Evolutionary conservation across 2,113 vertebrate species (phyloP).

Genomic region (Pelecanoides urinatrix): DNA sequence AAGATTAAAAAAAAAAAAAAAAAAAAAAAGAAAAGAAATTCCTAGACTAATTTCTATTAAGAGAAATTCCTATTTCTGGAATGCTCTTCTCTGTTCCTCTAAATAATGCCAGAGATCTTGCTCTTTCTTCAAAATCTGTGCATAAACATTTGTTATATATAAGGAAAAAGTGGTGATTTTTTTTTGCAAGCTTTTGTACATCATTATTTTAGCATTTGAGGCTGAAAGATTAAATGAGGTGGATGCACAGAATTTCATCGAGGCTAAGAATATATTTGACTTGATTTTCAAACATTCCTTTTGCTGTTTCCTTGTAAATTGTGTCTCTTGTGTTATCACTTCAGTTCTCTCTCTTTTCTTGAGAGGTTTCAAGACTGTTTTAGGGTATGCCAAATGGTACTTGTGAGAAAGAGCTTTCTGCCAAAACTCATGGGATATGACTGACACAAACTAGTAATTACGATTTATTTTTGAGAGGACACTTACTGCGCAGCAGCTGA

Average conservation of each 20-base stretch:
- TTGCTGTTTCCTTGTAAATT: background rate
- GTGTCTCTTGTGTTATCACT: background rate
- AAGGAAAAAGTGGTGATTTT: background rate
- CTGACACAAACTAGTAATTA: background rate
- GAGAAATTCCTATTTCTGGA: background rate
- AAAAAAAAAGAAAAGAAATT: background rate
- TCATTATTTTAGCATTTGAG: background rate
- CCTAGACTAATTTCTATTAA: background rate
- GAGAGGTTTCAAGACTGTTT: background rate
- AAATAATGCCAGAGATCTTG: background rate
- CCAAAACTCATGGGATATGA: background rate
- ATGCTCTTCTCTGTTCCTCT: background rate
- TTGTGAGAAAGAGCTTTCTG: background rate
- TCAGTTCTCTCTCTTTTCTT: background rate
- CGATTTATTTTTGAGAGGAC: background rate
- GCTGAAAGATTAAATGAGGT: background rate
- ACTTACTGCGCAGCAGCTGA: background rate
- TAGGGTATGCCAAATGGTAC: background rate
- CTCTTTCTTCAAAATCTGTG: background rate
- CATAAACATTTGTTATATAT: background rate
- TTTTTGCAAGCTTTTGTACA: background rate
- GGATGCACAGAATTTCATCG: background rate
- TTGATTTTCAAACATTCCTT: background rate
- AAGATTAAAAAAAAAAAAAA: background rate
- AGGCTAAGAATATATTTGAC: background rate